Evolutionary conservation across 2,888 invertebrate species (phyloP).

Genomic region (Apamea epomidion): DNA sequence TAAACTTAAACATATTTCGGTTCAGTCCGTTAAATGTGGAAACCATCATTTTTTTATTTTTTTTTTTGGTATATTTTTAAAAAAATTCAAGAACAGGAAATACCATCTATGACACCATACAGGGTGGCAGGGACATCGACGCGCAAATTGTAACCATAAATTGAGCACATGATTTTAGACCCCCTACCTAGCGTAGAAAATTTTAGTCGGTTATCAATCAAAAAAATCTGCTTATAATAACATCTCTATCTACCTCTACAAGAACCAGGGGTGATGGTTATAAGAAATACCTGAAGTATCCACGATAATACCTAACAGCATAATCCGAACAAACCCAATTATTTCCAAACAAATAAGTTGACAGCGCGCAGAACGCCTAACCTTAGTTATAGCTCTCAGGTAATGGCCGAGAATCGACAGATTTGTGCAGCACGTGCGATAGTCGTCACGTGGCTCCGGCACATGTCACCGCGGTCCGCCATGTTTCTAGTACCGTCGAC

Average conservation of each 20-base stretch:
- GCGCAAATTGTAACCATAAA: background rate
- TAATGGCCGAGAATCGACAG: conserved; percentile 69
- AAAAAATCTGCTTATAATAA: background rate
- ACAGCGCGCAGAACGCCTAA: conserved; percentile 43
- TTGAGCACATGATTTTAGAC: too few species aligned
- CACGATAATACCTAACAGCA: background rate
- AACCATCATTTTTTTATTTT: too few species aligned
- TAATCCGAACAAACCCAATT: conserved; percentile 6
- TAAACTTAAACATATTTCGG: background rate
- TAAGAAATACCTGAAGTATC: background rate
- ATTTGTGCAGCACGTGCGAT: conserved; percentile 72
- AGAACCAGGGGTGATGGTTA: background rate
- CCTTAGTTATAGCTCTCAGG: conserved; percentile 53
- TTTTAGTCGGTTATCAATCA: too few species aligned
- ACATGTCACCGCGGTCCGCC: conserved; percentile 70
- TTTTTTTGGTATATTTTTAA: too few species aligned
- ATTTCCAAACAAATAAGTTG: conserved; percentile 39
- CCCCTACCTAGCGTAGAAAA: too few species aligned
- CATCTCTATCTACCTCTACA: background rate
- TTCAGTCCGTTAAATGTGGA: background rate
- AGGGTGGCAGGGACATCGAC: too few species aligned
- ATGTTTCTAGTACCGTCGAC: conserved; percentile 65
- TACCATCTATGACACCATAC: background rate
- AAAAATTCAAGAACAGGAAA: background rate
- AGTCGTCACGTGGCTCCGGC: conserved; percentile 71